Base-by-base conservation (phyloP, 2,113 vertebrate genomes). In the Pseudorectes ferrugineus region DNA sequence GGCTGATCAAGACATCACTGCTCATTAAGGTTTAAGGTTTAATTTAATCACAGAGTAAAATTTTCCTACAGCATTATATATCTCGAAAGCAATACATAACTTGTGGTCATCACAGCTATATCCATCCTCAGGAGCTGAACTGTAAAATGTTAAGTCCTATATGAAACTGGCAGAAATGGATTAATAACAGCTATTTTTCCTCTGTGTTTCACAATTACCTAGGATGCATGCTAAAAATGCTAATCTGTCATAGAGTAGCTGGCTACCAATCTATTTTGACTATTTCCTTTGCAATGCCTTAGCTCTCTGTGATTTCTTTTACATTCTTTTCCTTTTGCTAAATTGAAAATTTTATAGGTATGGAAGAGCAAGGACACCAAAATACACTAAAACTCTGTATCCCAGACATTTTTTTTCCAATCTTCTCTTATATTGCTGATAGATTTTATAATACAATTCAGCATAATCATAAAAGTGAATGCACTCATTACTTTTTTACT, bases 381-480 rank as follows among this genome's bases (percentile, higher is more conserved):
- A 92, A 89, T 33, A 77, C 21, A 59, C 46, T 84, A 58, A 63
- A 91, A 74, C 3, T 65, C 5, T 51, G 22, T n/a, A 43, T 55
- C 52, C 19, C 21, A n/a, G 46, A 46, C 21, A 38, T 23, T 92
- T 91, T 84, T 55, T 54, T 74, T 6, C 59, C 59, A 49, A 18
- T 89, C 10, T 89, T 86, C 38, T 62, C 33, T 84, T 78, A 81
- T 31, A 85, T 42, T 89, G 35, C 38, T 67, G 23, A 86, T 46
- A 84, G 59, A 70, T 77, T 93, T 89, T 87, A 67, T 31, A 89
- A 89, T 43, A 81, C 18, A 89, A 51, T 81, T 71, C 65, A 67
- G 48, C 29, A 63, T 75, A 85, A 82, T 57, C 81, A 94, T 66
- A 89, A 89, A 94, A 84, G 33, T 59, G 31, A n/a, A 95, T 95